These are phyloP conservation scores for Plusia festucae DNA, from an alignment of 2,888 invertebrate genomes.

Conservation along the genomic window DNA sequence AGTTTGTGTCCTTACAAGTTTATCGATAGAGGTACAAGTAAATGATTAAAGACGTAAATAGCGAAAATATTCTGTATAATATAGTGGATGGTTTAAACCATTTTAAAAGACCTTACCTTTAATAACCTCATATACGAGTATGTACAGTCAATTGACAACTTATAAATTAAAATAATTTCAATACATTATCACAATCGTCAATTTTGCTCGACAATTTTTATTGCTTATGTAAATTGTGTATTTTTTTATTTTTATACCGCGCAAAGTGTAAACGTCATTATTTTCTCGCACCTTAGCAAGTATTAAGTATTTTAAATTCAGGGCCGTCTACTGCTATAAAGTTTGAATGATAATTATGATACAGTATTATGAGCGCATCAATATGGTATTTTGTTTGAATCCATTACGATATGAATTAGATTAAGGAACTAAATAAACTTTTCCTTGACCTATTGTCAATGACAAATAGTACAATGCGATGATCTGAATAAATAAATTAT, in stretches of 20 bases:
- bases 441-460: conserved; percentile 48
- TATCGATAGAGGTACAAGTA: no score
- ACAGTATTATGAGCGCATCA: conserved; percentile 63
- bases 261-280: conserved; percentile 19
- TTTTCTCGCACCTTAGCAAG: conserved; percentile 28
- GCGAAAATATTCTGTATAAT: no score
- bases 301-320: conserved; percentile 64
- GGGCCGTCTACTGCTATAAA: conserved; percentile 70
- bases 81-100: no score
- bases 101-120: no score
- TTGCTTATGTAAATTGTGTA: not conserved
- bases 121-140: no score
- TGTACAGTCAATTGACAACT: no score
- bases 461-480: conserved; percentile 14
- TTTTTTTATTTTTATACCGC: no score
- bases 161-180: no score
- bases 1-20: no score
- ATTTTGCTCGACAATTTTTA: no score
- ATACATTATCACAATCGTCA: no score
- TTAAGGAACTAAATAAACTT: conserved; percentile 44
- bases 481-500: conserved; percentile 3
- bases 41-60: no score
- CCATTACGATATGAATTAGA: conserved; percentile 57
- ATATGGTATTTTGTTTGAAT: conserved; percentile 44
- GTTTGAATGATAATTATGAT: conserved; percentile 67